phyloP scores from a whole-genome alignment of 2,888 invertebrate genomes.

The Anthophora plumipes region DNA sequence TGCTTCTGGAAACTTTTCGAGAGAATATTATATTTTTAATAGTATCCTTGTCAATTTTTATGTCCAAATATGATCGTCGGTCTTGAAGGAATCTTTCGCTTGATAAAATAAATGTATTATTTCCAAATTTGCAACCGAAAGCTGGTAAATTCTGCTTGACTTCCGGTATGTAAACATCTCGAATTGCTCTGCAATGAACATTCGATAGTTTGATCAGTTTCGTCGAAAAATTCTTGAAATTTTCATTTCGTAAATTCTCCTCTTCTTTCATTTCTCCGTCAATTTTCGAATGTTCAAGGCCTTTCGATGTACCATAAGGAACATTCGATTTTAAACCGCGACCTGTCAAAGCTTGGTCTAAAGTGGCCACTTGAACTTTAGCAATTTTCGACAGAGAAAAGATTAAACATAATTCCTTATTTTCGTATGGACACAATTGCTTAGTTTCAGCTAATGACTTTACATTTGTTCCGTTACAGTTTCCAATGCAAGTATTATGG shows the following conservation, averaged over 20 bases:
- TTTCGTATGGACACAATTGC: slow-evolving; percentile 20
- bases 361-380: slow-evolving; percentile 64
- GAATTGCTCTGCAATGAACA: slow-evolving; percentile 70
- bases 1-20: slow-evolving; percentile 36
- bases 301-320: neutral
- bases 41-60: slow-evolving; percentile 70
- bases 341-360: neutral
- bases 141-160: slow-evolving; percentile 72
- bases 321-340: neutral
- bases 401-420: slow-evolving; percentile 64
- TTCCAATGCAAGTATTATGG: neutral
- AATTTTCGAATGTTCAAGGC: neutral
- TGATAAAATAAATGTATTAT: slow-evolving; percentile 73
- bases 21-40: slow-evolving; percentile 58
- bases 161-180: slow-evolving; percentile 72
- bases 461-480: neutral
- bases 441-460: neutral
- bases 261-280: neutral
- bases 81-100: slow-evolving; percentile 76
- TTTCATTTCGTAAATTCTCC: neutral
- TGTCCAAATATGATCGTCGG: slow-evolving; percentile 65
- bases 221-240: slow-evolving; percentile 13
- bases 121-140: slow-evolving; percentile 69
- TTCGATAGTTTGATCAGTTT: slow-evolving; percentile 26
- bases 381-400: slow-evolving; percentile 75